Conservation (phyloP, 2,888 invertebrate species). For the Galerucella pusilla region DNA sequence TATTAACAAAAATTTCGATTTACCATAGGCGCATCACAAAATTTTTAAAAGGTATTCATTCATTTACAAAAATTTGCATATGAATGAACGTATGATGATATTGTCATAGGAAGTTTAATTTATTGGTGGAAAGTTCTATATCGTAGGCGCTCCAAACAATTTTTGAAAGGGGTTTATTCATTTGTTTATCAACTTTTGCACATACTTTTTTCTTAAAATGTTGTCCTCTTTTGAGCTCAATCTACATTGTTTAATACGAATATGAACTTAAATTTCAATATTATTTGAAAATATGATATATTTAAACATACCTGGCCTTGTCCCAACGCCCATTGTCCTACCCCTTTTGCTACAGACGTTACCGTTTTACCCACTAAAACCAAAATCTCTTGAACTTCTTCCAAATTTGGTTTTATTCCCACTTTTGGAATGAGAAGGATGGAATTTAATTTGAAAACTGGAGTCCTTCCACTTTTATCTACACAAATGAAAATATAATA, state of each 20-base stretch:
- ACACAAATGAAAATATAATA: background rate
- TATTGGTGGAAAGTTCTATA: too few relatives aligned
- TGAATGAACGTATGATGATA: too few relatives aligned
- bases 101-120: too few relatives aligned
- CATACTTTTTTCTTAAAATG: too few relatives aligned
- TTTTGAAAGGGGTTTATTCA: too few relatives aligned
- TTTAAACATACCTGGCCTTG: constrained; percentile 64
- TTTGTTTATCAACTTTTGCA: too few relatives aligned
- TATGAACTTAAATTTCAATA: too few relatives aligned
- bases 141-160: too few relatives aligned
- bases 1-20: too few relatives aligned
- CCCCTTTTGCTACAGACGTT: constrained; percentile 87
- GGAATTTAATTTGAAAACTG: constrained; percentile 85
- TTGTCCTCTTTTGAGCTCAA: background rate
- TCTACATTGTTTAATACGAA: background rate
- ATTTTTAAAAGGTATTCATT: too few relatives aligned
- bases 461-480: constrained; percentile 66
- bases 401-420: constrained; percentile 86
- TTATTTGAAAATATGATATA: background rate
- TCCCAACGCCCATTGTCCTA: constrained; percentile 91
- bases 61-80: too few relatives aligned
- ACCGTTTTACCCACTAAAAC: constrained; percentile 85
- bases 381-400: constrained; percentile 90
- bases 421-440: constrained; percentile 90
- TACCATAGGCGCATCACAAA: too few relatives aligned